These are phyloP conservation scores for Nesidiocoris tenuis DNA, from an alignment of 2,888 invertebrate species.

Conservation along the genomic window DNA sequence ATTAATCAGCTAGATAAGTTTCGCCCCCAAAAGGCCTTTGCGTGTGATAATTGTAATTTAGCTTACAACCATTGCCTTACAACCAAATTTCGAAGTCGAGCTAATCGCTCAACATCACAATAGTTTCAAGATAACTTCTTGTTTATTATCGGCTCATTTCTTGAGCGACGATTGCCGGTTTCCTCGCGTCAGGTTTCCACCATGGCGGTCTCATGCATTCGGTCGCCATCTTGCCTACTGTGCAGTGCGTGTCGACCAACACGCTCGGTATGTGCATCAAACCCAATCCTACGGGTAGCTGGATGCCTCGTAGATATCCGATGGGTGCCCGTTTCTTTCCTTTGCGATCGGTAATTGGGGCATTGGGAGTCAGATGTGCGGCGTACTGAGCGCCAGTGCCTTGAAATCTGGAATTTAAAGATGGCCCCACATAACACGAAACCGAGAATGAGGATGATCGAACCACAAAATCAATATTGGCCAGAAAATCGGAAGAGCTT, in stretches of 20 bases:
- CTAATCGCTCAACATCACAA: no score
- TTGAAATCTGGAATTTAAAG: not conserved
- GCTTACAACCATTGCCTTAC: no score
- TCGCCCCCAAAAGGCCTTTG: no score
- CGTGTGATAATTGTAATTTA: no score
- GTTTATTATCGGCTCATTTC: not conserved
- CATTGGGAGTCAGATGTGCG: conserved; percentile 11
- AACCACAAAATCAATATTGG: no score
- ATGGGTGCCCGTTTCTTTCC: conserved; percentile 44
- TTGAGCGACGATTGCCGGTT: not conserved
- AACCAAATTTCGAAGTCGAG: no score
- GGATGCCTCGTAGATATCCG: conserved; percentile 43
- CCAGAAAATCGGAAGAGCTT: no score
- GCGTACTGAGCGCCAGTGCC: not conserved
- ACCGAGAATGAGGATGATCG: no score
- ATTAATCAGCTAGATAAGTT: no score
- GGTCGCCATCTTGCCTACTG: conserved; percentile 35
- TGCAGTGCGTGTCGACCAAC: conserved; percentile 19
- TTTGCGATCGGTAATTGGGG: conserved; percentile 43
- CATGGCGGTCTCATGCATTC: conserved; percentile 43
- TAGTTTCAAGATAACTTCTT: no score
- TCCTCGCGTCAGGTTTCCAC: conserved; percentile 35
- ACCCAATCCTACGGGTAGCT: conserved; percentile 41
- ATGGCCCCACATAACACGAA: no score
- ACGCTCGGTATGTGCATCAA: conserved; percentile 42